phyloP scores from a whole-genome alignment of 1,140 invertebrate genomes.

The Apis dorsata region DNA sequence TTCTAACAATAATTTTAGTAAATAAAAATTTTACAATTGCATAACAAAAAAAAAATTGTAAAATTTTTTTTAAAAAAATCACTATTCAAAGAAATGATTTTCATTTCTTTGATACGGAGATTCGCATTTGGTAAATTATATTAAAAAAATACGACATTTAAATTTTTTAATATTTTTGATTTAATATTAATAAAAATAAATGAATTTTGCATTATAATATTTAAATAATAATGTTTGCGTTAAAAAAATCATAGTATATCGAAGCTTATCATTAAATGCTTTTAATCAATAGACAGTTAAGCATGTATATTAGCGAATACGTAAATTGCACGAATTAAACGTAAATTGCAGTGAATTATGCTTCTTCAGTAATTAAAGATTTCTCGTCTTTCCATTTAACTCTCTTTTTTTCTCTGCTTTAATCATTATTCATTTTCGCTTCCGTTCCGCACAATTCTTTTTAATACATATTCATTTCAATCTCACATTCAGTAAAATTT shows the following conservation, averaged over 20 bases:
- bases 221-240: background rate
- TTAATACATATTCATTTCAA: background rate
- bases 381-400: background rate
- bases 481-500: background rate
- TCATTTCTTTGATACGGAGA: background rate
- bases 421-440: background rate
- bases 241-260: background rate
- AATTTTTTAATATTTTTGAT: background rate
- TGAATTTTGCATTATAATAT: background rate
- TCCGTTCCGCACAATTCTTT: background rate
- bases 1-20: background rate
- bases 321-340: constrained; percentile 14
- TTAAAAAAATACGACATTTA: background rate
- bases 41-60: background rate
- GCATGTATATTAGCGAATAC: constrained; percentile 10
- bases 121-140: background rate
- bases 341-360: background rate
- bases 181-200: background rate
- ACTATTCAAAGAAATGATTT: background rate
- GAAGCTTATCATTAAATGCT: background rate
- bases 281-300: constrained; percentile 1
- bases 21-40: background rate
- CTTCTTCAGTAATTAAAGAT: background rate
- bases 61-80: background rate
- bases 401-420: background rate